Base-by-base conservation (phyloP, 2,113 vertebrate genomes). In the Oreamnos americanus region DNA sequence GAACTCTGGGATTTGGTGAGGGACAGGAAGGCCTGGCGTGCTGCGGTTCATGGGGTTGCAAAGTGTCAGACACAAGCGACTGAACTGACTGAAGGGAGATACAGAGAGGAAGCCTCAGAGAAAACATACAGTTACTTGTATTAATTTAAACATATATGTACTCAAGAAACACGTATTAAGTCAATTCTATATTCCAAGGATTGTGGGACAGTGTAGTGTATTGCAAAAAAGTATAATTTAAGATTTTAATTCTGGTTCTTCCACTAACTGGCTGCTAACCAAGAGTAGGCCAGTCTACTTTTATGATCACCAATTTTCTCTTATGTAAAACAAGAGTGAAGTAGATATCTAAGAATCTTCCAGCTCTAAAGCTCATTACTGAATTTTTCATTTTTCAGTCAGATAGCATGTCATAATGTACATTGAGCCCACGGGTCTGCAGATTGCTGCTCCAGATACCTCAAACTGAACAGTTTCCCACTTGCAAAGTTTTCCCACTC, bases 321-420 rank as follows among this genome's bases (percentile, higher is more conserved):
- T 94, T 71, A 57, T 96, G 25, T 89, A 93, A 98, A 96, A 88
- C 71, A 91, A 58, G 36, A 92, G 26, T 74, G 25, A 97, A 96
- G 88, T 25, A 91, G 47, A 74, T 74, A 74, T 81, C 64, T 23
- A 91, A 94, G 26, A 74, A 60, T 90, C 39, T 53, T 53, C 47
- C 23, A 88, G 55, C 53, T 74, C n/a, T 76, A 49, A 76, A 74
- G 17, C 33, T 94, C 51, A 87, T 92, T 71, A 95, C 12, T 47
- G 39, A 43, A 39, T 60, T 87, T 84, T 95, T 94, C 83, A 83
- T 92, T 94, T 96, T 90, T 96, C 90, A 93, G 9, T 39, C 57
- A 76, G 71, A 87, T 25, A 55, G 6, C 30, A 15, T 1, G 0
- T 76, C 81, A 93, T 96, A 87, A 92, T 96, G 58, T 53, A 53